Conservation (phyloP, 2,888 invertebrate genomes). For the Ischnus inquisitorius region DNA sequence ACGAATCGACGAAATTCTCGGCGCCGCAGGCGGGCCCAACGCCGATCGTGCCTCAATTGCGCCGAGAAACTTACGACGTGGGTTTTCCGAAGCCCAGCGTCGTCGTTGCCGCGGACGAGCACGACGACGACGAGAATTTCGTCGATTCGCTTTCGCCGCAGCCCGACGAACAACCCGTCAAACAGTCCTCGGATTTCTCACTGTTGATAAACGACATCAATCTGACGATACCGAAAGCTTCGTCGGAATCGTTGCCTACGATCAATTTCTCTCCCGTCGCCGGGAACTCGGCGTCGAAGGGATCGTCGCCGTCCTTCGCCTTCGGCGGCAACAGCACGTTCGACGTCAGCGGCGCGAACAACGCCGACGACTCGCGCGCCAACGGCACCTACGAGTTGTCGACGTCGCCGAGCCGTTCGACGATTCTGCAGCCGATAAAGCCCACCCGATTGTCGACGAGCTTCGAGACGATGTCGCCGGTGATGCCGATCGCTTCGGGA, state of each 20-base stretch:
- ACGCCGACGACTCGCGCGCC: slow-evolving; percentile 50
- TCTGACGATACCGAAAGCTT: slow-evolving; percentile 72
- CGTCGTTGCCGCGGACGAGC: slow-evolving; percentile 15
- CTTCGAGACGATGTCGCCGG: slow-evolving; percentile 63
- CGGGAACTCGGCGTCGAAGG: background rate
- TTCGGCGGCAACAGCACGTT: slow-evolving; percentile 44
- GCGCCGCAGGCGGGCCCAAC: slow-evolving; percentile 44
- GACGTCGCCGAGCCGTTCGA: slow-evolving; percentile 66
- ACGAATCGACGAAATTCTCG: slow-evolving; percentile 42
- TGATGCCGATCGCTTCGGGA: background rate
- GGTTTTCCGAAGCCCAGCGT: slow-evolving; percentile 35
- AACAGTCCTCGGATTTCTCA: slow-evolving; percentile 75
- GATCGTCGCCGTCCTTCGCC: slow-evolving; percentile 2
- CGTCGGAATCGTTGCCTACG: slow-evolving; percentile 17
- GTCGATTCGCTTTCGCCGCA: slow-evolving; percentile 75
- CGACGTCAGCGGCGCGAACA: slow-evolving; percentile 51
- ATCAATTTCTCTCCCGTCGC: slow-evolving; percentile 69
- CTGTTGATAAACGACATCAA: slow-evolving; percentile 78
- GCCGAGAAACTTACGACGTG: slow-evolving; percentile 77
- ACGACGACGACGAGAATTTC: slow-evolving; percentile 67
- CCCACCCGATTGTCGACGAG: slow-evolving; percentile 70
- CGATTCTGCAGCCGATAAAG: slow-evolving; percentile 58
- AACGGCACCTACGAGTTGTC: slow-evolving; percentile 73
- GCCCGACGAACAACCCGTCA: background rate
- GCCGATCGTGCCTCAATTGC: slow-evolving; percentile 53